These are phyloP conservation scores for Struthidea cinerea DNA, from an alignment of 2,113 vertebrate species.

Conservation along the genomic window DNA sequence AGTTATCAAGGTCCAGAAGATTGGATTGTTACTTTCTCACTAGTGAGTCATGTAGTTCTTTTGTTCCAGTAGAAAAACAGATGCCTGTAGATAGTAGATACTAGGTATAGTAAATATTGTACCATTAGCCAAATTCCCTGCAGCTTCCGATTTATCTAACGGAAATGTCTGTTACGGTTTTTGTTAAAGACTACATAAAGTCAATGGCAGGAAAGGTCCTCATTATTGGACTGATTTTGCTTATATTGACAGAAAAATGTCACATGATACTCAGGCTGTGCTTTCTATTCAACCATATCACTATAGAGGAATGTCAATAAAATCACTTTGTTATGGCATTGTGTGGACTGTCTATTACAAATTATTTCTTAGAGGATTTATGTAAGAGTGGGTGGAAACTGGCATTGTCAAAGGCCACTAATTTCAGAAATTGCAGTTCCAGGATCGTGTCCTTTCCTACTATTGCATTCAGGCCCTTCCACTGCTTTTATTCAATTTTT, in stretches of 20 bases:
- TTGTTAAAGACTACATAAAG: slow-evolving; percentile 70
- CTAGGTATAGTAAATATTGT: slow-evolving; percentile 69
- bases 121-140: slow-evolving; percentile 70
- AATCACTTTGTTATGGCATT: slow-evolving; percentile 82
- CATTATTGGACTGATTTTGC: slow-evolving; percentile 72
- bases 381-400: not conserved
- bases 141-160: slow-evolving; percentile 67
- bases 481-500: not conserved
- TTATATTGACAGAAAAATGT: slow-evolving; percentile 74
- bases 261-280: slow-evolving; percentile 83
- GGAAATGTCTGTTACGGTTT: slow-evolving; percentile 62
- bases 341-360: slow-evolving; percentile 64
- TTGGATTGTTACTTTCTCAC: slow-evolving; percentile 66
- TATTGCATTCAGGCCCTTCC: not conserved
- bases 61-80: slow-evolving; percentile 65
- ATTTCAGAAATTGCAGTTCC: not conserved
- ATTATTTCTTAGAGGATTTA: not conserved
- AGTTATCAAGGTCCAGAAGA: slow-evolving; percentile 59
- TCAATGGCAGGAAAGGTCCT: slow-evolving; percentile 72
- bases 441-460: not conserved
- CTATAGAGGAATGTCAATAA: slow-evolving; percentile 89
- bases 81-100: slow-evolving; percentile 67
- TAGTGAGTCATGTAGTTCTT: slow-evolving; percentile 67
- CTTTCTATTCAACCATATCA: slow-evolving; percentile 80
- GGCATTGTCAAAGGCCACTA: not conserved